Base-by-base conservation (phyloP, 1,140 invertebrate species). In the Euborellia annulipes region DNA sequence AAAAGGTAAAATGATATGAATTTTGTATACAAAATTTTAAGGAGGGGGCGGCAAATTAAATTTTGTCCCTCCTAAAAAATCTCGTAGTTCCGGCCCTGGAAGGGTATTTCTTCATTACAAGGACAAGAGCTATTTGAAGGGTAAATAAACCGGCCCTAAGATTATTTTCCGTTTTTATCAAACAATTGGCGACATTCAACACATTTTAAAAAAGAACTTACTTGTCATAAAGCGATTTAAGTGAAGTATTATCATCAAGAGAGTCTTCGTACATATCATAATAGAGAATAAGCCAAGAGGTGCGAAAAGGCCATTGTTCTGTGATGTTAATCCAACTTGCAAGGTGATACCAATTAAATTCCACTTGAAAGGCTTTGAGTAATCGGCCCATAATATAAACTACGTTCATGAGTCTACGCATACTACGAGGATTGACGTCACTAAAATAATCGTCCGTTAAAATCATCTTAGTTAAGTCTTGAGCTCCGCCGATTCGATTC, bases 301-400 rank as follows among this genome's bases (percentile, higher is more conserved):
- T 89, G 45, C 92, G 71, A 62, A 93, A 91, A 0, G 94, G 93
- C 94, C 94, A 98, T 62, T 98, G 94, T 63, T 98, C 95, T 0
- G 92, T 95, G 23, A 98, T 81, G 62, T 98, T 98, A 39, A 97
- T 85, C 93, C 93, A 98, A 43, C 85, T 88, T 41, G 90, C 88
- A 50, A 97, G 68, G 52, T 92, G 83, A 64, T 95, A 91, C 94
- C 94, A 98, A 64, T 92, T 95, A 64, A 98, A 98, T 60, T 98
- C 94, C 50, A 98, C 90, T 66, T 95, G 90, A 71, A 97, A 97
- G 55, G 94, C 89, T 72, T 97, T 91, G 49, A 98, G 66, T 47
- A 98, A 70, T 36, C 94, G 80, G 45, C 92, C 91, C 83, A 90
- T 95, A 16, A 97, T 81, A 56, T 95, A 94, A 36, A 98, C 82